phyloP scores from a whole-genome alignment of 2,888 invertebrate genomes.

The Lasioglossum zephyrum region DNA sequence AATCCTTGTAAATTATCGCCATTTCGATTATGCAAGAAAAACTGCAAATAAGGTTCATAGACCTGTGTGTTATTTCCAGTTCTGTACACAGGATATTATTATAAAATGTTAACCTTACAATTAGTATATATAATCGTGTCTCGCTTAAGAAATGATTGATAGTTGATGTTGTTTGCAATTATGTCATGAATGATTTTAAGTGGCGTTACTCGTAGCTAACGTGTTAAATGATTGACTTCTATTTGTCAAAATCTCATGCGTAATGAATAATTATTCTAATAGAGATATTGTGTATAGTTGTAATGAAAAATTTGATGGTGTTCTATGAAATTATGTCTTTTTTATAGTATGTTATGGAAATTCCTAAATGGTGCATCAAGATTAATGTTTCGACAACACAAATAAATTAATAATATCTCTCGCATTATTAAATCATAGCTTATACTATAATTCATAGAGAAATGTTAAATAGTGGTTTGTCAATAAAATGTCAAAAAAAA shows the following conservation, averaged over 20 bases:
- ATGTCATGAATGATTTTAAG: background rate
- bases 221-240: background rate
- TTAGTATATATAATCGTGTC: background rate
- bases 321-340: background rate
- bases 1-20: background rate
- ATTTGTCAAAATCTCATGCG: background rate
- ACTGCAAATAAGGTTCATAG: background rate
- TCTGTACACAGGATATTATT: background rate
- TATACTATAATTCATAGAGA: too few relatives aligned
- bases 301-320: background rate
- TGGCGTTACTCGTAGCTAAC: background rate
- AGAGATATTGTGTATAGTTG: background rate
- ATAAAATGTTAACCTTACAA: background rate
- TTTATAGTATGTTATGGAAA: too few relatives aligned
- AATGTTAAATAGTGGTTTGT: too few relatives aligned
- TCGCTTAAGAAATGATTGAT: background rate
- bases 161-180: background rate
- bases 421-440: too few relatives aligned
- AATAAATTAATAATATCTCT: too few relatives aligned
- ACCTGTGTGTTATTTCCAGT: background rate
- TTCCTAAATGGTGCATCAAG: too few relatives aligned
- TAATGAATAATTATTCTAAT: background rate
- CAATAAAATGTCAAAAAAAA: too few relatives aligned
- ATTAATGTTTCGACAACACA: too few relatives aligned
- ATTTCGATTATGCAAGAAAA: background rate